Base-by-base conservation (phyloP, 2,797 vertebrate species). In the Schizothorax lantsangensis region DNA sequence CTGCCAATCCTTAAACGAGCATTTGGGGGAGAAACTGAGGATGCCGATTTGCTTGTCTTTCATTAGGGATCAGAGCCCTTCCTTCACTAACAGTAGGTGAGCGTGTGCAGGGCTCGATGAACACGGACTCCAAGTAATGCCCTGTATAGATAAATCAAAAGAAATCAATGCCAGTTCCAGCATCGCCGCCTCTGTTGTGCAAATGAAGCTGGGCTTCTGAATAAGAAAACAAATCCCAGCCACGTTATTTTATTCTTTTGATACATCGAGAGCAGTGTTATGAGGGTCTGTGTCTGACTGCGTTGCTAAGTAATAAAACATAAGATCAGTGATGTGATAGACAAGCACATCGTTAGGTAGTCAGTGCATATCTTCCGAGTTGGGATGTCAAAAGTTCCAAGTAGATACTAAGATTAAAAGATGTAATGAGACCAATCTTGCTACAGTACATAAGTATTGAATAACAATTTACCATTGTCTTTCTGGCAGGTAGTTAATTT, bases 171-270 rank as follows among this genome's bases (percentile, higher is more conserved):
- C 89, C 89, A 93, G 92, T 91, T 91, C 88, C 91, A 91, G 89
- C 90, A 95, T 92, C 86, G 92, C 86, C 88, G 91, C 90, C 92
- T 95, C 92, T 95, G 93, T 95, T 95, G 95, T 95, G 94, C 92
- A 95, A 95, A 95, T 95, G 92, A 93, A 93, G 92, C 88, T 86
- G 90, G 89, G 91, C 90, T 93, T 86, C 90, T 89, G 93, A 94
- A 93, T 93, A 92, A 91, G 89, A 92, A 92, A 91, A 94, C 94
- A 94, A 93, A 94, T 94, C 92, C 91, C 87, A 90, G 91, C 88
- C 92, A 93, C 88, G 90, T 94, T 93, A 92, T 93, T 80, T 95
- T 94, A 89, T 89, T 92, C 91, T 93, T 95, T 93, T 94, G 91
- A 94, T 93, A 91, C 92, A 93, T 91, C 23, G 89, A 91, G 88